A percentile compares a stretch with the other conserved stretches of the same genome.
Evolutionary conservation across 2,797 vertebrate species (phyloP).

Genomic region (Heliangelus exortis): DNA sequence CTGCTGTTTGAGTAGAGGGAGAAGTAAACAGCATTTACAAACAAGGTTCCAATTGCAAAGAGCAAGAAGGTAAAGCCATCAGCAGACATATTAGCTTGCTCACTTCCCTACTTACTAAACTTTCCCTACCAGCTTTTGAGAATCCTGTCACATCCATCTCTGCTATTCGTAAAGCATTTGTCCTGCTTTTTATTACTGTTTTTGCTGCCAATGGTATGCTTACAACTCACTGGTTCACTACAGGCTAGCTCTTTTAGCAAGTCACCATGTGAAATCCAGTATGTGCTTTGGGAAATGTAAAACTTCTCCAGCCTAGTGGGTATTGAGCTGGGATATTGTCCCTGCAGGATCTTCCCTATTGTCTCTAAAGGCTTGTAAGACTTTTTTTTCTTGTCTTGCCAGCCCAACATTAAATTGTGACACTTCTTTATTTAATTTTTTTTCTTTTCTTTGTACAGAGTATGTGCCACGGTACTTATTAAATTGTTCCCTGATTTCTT

Average conservation of each 20-base stretch:
- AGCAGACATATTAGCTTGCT: not conserved
- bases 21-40: not conserved
- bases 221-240: not conserved
- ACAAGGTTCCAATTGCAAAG: not conserved
- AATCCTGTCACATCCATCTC: not conserved
- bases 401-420: too few relatives aligned
- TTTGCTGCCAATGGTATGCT: not conserved
- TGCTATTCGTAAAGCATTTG: not conserved
- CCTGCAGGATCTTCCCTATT: not conserved
- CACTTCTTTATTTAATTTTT: not conserved
- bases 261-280: not conserved
- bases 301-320: not conserved
- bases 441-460: not conserved
- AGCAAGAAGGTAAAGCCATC: not conserved
- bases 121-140: not conserved
- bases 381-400: too few relatives aligned
- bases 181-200: not conserved
- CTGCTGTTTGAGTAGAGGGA: not conserved
- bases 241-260: not conserved
- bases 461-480: conserved; percentile 3
- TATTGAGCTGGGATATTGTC: not conserved
- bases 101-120: not conserved
- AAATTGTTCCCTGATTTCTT: conserved; percentile 51
- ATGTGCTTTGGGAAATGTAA: not conserved
- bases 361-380: not conserved